These are phyloP conservation scores for Deilephila porcellus DNA, from an alignment of 2,888 invertebrate genomes.

Conservation along the genomic window DNA sequence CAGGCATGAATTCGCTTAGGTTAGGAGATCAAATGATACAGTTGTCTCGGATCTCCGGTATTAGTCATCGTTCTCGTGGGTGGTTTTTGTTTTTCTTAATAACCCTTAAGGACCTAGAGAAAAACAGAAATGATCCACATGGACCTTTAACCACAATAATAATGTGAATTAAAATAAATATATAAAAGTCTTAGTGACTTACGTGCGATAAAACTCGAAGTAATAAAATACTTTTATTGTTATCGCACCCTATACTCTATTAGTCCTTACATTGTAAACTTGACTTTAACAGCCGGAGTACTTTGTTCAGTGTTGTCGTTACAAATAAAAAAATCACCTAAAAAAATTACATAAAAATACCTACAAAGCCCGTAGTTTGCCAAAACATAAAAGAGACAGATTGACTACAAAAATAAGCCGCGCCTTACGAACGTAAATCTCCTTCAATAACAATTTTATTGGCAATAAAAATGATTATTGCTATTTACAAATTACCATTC, in stretches of 20 bases:
- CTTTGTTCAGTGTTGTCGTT: not conserved
- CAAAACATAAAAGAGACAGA: conserved; percentile 6
- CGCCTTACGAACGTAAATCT: conserved; percentile 53
- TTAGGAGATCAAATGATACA: too few species aligned
- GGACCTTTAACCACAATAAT: too few species aligned
- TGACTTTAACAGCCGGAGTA: not conserved
- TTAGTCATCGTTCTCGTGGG: too few species aligned
- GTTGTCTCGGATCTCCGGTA: too few species aligned
- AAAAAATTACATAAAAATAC: not conserved
- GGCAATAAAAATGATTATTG: conserved; percentile 65
- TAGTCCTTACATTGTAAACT: not conserved
- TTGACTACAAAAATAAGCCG: conserved; percentile 32
- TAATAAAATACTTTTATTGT: conserved; percentile 12
- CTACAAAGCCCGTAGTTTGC: not conserved
- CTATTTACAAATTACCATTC: conserved; percentile 59
- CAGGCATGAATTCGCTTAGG: too few species aligned
- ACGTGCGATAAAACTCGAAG: not conserved
- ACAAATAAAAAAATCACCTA: not conserved
- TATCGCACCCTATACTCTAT: conserved; percentile 29
- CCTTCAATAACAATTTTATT: conserved; percentile 64
- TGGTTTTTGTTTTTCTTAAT: too few species aligned
- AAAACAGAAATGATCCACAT: too few species aligned
- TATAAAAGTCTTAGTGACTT: not conserved
- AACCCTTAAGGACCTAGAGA: too few species aligned
- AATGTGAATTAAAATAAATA: not conserved